These are phyloP conservation scores for Thereva unica DNA, from an alignment of 2,888 invertebrate genomes.

Conservation along the genomic window DNA sequence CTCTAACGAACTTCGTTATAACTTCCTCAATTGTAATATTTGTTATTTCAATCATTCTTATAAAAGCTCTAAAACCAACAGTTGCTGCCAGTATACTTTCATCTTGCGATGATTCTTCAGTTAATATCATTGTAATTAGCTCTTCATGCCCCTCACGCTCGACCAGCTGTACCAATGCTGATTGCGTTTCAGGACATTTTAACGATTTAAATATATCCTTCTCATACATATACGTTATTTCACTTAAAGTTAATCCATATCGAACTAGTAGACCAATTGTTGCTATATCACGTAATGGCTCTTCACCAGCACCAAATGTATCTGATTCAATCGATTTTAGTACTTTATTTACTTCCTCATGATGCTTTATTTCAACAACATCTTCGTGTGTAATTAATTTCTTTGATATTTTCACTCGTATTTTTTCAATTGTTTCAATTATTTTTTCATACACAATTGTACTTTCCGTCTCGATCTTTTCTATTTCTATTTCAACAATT, in stretches of 20 bases:
- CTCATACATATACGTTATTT: conserved; percentile 78
- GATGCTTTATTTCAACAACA: conserved; percentile 65
- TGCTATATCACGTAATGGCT: conserved; percentile 77
- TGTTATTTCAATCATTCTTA: conserved; percentile 81
- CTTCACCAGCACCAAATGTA: conserved; percentile 80
- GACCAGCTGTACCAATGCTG: conserved; percentile 80
- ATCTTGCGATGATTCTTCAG: conserved; percentile 78
- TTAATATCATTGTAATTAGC: conserved; percentile 78
- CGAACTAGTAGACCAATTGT: conserved; percentile 79
- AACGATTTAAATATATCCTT: conserved; percentile 79
- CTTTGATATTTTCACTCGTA: conserved; percentile 53
- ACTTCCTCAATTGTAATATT: conserved; percentile 83
- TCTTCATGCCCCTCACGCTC: conserved; percentile 82
- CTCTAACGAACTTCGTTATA: conserved; percentile 78
- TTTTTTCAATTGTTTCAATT: conserved; percentile 61
- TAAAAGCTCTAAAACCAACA: conserved; percentile 82
- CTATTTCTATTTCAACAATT: conserved; percentile 49
- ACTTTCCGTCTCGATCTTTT: conserved; percentile 49
- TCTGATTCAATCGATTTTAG: conserved; percentile 74
- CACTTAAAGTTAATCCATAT: conserved; percentile 74
- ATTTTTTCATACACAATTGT: conserved; percentile 53
- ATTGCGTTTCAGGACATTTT: conserved; percentile 79
- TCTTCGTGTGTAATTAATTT: conserved; percentile 59
- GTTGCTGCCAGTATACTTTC: conserved; percentile 77
- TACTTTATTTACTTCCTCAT: conserved; percentile 75